Evolutionary conservation across 2,888 invertebrate genomes (phyloP).

Genomic region (Hartigia nigra): DNA sequence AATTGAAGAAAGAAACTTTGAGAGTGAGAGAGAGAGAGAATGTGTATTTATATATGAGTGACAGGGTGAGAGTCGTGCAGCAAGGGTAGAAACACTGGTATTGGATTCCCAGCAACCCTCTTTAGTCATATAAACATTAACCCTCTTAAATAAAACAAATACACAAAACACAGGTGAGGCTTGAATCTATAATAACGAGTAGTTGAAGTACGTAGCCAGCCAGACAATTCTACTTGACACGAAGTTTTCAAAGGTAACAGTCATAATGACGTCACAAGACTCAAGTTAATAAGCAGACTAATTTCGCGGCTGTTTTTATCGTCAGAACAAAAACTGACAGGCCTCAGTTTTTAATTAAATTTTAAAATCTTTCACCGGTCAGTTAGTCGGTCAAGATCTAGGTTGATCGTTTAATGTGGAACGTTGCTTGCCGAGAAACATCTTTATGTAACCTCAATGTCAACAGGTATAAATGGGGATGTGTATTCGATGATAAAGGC

Average conservation of each 20-base stretch:
- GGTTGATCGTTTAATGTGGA: background rate
- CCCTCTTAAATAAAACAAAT: background rate
- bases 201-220: background rate
- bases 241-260: too few species aligned
- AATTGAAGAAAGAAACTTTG: background rate
- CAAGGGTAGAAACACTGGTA: background rate
- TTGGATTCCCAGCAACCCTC: background rate
- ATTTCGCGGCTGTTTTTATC: background rate
- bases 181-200: background rate
- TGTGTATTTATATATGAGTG: background rate
- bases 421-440: background rate
- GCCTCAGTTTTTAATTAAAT: background rate
- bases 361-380: background rate
- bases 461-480: background rate
- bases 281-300: background rate
- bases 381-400: background rate
- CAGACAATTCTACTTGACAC: background rate
- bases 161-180: background rate
- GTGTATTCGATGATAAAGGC: background rate
- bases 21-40: conserved; percentile 12
- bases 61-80: background rate
- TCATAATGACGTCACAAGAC: background rate
- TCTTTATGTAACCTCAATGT: background rate
- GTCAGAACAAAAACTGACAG: background rate
- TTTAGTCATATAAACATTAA: background rate